phyloP scores from a whole-genome alignment of 92 coral and sea anemone genomes.

The Siderastrea radians region DNA sequence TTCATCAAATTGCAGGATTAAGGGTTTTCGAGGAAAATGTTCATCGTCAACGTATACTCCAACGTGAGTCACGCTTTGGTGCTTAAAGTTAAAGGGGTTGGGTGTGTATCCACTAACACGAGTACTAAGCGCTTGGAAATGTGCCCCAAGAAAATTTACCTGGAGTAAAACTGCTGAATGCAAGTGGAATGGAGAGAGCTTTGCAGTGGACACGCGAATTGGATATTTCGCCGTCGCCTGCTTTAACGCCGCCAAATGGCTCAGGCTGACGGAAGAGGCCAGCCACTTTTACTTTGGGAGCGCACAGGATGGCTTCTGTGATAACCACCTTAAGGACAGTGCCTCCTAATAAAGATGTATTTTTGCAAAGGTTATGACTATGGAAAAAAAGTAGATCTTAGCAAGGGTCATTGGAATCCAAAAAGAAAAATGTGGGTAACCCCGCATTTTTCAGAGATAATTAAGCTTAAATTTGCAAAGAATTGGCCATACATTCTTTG shows the following conservation, averaged over 20 bases:
- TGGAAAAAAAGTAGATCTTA: too few species aligned
- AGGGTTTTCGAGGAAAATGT: background rate
- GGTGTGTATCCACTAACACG: slow-evolving; percentile 48
- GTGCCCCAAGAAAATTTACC: slow-evolving; percentile 57
- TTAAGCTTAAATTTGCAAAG: too few species aligned
- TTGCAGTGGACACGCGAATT: slow-evolving; percentile 60
- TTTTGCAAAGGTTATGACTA: slow-evolving; percentile 1
- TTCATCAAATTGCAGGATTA: background rate
- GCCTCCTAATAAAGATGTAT: slow-evolving; percentile 17
- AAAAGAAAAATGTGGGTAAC: too few species aligned
- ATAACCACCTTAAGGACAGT: slow-evolving; percentile 61
- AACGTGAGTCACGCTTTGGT: slow-evolving; percentile 38
- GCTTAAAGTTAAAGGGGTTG: slow-evolving; percentile 60
- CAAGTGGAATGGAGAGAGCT: slow-evolving; percentile 50
- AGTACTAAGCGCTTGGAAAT: slow-evolving; percentile 56
- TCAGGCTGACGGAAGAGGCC: slow-evolving; percentile 18
- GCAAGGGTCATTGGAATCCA: too few species aligned
- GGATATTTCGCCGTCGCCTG: slow-evolving; percentile 79
- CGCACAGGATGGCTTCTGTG: slow-evolving; percentile 49
- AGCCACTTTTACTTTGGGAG: slow-evolving; percentile 48
- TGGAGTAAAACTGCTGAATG: slow-evolving; percentile 41
- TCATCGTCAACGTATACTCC: background rate
- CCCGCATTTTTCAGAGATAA: too few species aligned
- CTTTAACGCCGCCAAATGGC: slow-evolving; percentile 43
- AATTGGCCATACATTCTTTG: too few species aligned